A percentile compares a stretch with the other conserved stretches of the same genome.
These are phyloP conservation scores for Gouania willdenowi DNA, from an alignment of 2,797 vertebrate genomes.

Conservation along the genomic window DNA sequence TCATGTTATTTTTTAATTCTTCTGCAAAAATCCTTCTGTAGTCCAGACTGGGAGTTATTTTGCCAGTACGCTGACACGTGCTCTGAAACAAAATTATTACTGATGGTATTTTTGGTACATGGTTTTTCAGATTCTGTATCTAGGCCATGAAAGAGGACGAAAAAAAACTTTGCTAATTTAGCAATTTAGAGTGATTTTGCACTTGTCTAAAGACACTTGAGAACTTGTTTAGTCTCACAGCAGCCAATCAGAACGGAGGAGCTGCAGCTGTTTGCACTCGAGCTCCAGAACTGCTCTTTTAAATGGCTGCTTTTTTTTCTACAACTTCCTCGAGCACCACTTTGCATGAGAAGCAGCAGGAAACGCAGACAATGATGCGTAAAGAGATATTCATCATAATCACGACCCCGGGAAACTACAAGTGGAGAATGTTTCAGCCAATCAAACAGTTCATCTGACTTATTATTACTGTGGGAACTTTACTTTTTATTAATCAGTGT, in stretches of 20 bases:
- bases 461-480: slow-evolving; percentile 21
- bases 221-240: slow-evolving; percentile 45
- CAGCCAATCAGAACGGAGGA: slow-evolving; percentile 46
- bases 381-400: slow-evolving; percentile 53
- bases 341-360: slow-evolving; percentile 65
- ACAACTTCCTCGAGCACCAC: slow-evolving; percentile 71
- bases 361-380: slow-evolving; percentile 64
- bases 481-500: slow-evolving; percentile 15
- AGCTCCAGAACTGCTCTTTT: slow-evolving; percentile 52
- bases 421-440: slow-evolving; percentile 38
- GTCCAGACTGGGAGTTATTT: too few relatives aligned
- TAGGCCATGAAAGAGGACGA: slow-evolving; percentile 14
- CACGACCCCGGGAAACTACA: slow-evolving; percentile 10
- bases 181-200: slow-evolving; percentile 53
- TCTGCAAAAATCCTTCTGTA: too few relatives aligned
- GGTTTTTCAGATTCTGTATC: slow-evolving; percentile 13
- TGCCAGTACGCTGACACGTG: too few relatives aligned
- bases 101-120: slow-evolving; percentile 19
- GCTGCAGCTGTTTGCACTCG: slow-evolving; percentile 76
- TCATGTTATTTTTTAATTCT: too few relatives aligned
- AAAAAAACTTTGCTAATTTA: slow-evolving; percentile 13
- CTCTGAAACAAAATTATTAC: too few relatives aligned
- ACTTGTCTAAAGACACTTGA: slow-evolving; percentile 46
- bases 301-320: slow-evolving; percentile 55
- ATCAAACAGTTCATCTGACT: slow-evolving; percentile 35